phyloP scores from a whole-genome alignment of 2,888 invertebrate genomes.

The Megaustenia siamemsis region DNA sequence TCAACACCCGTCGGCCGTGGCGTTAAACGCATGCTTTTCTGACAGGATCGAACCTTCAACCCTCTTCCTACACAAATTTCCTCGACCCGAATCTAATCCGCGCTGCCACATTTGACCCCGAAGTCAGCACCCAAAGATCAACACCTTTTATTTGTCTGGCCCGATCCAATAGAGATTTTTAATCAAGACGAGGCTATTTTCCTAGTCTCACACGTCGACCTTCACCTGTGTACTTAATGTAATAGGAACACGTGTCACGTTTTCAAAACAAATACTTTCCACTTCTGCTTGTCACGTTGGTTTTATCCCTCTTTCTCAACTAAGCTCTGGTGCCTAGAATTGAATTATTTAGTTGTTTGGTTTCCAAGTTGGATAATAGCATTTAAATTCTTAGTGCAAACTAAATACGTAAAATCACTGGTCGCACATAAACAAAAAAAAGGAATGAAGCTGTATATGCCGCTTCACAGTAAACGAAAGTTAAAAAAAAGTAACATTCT shows the following conservation, averaged over 20 bases:
- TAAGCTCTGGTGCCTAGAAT: no score
- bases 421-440: no score
- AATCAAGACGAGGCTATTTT: constrained; percentile 17
- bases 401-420: no score
- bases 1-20: neutral
- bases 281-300: no score
- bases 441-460: no score
- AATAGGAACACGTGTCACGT: constrained; percentile 19
- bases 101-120: neutral
- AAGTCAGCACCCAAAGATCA: constrained; percentile 10
- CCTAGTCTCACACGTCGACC: neutral
- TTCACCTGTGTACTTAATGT: constrained; percentile 14
- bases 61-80: neutral
- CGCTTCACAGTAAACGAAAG: no score
- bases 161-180: constrained; percentile 22
- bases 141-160: constrained; percentile 15
- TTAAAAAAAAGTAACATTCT: no score
- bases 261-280: constrained; percentile 15
- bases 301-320: no score
- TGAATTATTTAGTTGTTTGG: no score
- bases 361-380: no score
- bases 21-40: neutral
- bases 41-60: neutral
- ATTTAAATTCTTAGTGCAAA: no score
- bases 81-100: neutral